Conservation (phyloP, 2,888 invertebrate genomes). For the Stenurella melanura region DNA sequence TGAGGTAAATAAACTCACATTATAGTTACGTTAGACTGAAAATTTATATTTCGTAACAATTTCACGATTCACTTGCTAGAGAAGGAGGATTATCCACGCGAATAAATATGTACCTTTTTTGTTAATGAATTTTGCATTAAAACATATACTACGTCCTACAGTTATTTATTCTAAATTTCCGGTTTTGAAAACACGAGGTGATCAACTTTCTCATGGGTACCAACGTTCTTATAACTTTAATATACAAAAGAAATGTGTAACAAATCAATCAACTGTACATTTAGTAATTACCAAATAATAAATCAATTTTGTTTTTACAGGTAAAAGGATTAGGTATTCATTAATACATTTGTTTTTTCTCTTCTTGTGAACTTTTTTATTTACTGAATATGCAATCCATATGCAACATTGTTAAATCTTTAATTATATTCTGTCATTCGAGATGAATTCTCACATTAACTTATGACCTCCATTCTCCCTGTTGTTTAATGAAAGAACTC, state of each 20-base stretch:
- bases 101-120: neutral
- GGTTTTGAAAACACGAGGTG: constrained; percentile 7
- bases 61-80: neutral
- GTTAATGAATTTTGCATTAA: neutral
- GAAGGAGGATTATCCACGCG: neutral
- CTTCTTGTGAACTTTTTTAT: neutral
- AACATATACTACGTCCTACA: neutral
- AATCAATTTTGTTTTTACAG: neutral
- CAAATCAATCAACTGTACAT: neutral
- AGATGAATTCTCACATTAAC: constrained; percentile 4
- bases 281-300: neutral
- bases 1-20: constrained; percentile 2
- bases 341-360: neutral
- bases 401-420: neutral
- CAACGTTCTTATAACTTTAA: neutral
- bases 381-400: neutral
- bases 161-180: constrained; percentile 1
- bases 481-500: neutral
- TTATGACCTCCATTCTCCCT: neutral
- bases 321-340: neutral
- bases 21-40: constrained; percentile 1
- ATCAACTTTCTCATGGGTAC: neutral
- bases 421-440: neutral
- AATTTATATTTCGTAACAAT: neutral
- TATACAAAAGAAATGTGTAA: constrained; percentile 4